Evolutionary conservation across 2,888 invertebrate species (phyloP), one percentile per base, ranked within the genome.

Genomic region (Danaus chrysippus): DNA sequence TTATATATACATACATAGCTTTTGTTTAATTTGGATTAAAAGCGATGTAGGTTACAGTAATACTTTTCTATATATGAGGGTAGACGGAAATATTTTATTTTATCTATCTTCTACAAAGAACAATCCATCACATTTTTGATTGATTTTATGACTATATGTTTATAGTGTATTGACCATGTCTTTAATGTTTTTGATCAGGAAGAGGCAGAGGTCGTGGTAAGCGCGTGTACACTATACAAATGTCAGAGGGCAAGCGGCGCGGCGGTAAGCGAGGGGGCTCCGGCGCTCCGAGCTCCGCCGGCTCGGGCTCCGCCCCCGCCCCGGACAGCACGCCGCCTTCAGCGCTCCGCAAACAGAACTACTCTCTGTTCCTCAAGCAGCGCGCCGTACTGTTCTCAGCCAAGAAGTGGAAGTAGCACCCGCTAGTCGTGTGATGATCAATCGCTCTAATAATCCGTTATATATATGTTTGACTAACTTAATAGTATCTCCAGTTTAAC

Each of bases 331-430:
- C 68, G 23, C 23, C 11, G 62, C 68, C 54, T 56, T 62, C 59
- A 62, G 54, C 63, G 59, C 56, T 84, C 67, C 82, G 86, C 74
- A 89, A 89, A 72, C 90, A 89, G 83, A 90, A 79, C 82, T 91
- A 91, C 81, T 90, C 91, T 73, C 86, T 91, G 65, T 91, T 91
- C 80, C 79, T 91, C 23, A 87, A 85, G 66, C 91, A 91, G 73
- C 86, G 91, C 69, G 91, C 91, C 46, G 88, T 88, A 63, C 85
- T 91, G 66, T 91, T 91, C 86, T 91, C 91, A 58, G 89, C 91
- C 72, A 91, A 90, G 86, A 91, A 91, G 82, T 91, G 91, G 91
- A 90, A 91, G 70, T 88, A 88, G 78, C 65, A 66, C 70, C 62
- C 56, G 70, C 62, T 65, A 34, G 62, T 57, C 44, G 17, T 54